Evolutionary conservation across 2,113 vertebrate genomes (phyloP).

Genomic region (Paradoxurus hermaphroditus): DNA sequence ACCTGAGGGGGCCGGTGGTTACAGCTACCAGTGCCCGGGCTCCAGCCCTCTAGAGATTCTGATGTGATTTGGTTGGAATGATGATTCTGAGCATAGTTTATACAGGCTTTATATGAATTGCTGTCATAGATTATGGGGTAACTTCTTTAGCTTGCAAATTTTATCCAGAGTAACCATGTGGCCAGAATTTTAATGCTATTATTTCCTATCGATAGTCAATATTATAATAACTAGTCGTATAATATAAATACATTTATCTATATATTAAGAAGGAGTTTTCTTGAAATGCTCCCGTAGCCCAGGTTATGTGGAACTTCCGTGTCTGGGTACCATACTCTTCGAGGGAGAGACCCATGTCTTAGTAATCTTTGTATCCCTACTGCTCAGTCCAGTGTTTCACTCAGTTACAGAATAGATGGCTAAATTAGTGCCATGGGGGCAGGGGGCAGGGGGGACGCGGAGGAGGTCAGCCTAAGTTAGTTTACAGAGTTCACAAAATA

Average conservation of each 20-base stretch:
- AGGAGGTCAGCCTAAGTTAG: not conserved
- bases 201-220: not conserved
- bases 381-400: not conserved
- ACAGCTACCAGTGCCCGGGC: not conserved
- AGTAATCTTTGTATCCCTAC: not conserved
- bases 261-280: not conserved
- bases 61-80: not conserved
- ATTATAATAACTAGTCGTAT: too few relatives aligned
- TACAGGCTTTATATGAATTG: not conserved
- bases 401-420: not conserved
- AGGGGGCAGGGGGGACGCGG: too few relatives aligned
- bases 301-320: not conserved
- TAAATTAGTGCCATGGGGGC: not conserved
- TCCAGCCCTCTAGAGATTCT: not conserved
- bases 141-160: not conserved
- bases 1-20: not conserved
- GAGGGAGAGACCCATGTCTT: not conserved
- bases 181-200: not conserved
- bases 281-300: not conserved
- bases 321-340: not conserved
- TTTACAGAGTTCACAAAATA: not conserved
- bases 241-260: too few relatives aligned
- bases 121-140: not conserved
- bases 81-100: slow-evolving; percentile 10
- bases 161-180: not conserved